Evolutionary conservation across 2,888 invertebrate species (phyloP), one percentile per base, ranked within the genome.

Genomic region (Tillus elongatus): DNA sequence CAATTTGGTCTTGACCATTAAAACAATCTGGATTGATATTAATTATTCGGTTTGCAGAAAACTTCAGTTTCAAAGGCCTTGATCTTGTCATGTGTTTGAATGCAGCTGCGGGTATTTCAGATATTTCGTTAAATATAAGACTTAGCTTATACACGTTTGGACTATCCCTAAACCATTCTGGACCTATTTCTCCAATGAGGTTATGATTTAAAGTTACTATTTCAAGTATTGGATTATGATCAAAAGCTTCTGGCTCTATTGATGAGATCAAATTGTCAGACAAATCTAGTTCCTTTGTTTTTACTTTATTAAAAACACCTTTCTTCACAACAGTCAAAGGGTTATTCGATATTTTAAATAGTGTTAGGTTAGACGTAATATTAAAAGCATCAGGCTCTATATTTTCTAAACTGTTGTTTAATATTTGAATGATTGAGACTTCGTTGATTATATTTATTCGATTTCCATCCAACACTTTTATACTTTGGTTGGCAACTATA

Each of bases 71-170:
- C 35, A 58, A 33, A 3, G 50, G 41, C 36, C 52, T 46, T 4
- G 33, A 30, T 16, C 47, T 49, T 2, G 47, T 48, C 42, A 60
- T 43, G 39, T 55, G 50, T 15, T 43, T 45, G 36, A 60, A 57
- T 15, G 55, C 51, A 24, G 48, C 45, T 1, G 48, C 47, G 1
- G 53, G 55, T 10, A 60, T 34, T 15, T 35, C 35, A 1, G 40
- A 48, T 14, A 60, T 45, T 27, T 54, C 50, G 32, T 60, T 60
- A 39, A 50, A 49, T 30, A 54, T 50, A 2, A 54, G 42, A 29
- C 51, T 52, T 3, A 60, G 35, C 36, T 58, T 52, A 35, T 57
- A 58, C 4, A 60, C 45, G 31, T 54, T 51, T 3, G 54, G 54
- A 3, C 51, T 52, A 35, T 52, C 46, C n/a, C 40, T 31, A 30